Evolutionary conservation across 2,113 vertebrate species (phyloP), one percentile per base, ranked within the genome.

Genomic region (Romanogobio albipinnatus): DNA sequence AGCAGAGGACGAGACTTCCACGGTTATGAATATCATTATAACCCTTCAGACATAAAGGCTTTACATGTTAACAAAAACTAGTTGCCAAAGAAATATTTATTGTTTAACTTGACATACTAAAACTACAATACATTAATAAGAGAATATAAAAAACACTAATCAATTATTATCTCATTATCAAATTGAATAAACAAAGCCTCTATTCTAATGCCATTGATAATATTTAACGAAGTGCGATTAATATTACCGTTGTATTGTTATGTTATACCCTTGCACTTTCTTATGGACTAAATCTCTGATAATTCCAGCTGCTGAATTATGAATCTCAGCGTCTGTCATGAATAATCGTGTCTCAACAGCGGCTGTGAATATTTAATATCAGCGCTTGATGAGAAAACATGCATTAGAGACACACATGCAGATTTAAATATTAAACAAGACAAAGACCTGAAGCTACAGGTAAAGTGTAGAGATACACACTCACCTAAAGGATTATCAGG

Each of bases 231-330:
- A 51, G 49, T 1, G 14, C 5, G 49, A 15, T 51, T 14, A 51
- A 5, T 29, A 29, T 51, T 15, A 15, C 13, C 5, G 14, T 17
- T 17, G 6, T 53, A 6, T 53, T 53, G 4, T 4, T 1, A n/a
- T 71, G 22, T 2, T 14, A 3, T 73, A 10, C 24, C 24, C 53
- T 29, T 82, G 47, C 68, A 29, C 49, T 43, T 45, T 74, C 51
- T 45, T 9, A 3, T 29, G 6, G 33, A 58, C 36, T 45, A 33
- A 61, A 39, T 43, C 70, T 17, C n/a, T 61, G 51, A 61, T 47
- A 33, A 83, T 83, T 53, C 36, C 70, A 83, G n/a, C 36, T 83
- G 24, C 70, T 75, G 39, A 43, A 61, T 83, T 83, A 83, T 61
- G 33, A 75, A 75, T 82, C 81, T 73, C 81, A 24, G 29, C 66